Evolutionary conservation across 2,113 vertebrate genomes (phyloP).

Genomic region (Aythya baeri): DNA sequence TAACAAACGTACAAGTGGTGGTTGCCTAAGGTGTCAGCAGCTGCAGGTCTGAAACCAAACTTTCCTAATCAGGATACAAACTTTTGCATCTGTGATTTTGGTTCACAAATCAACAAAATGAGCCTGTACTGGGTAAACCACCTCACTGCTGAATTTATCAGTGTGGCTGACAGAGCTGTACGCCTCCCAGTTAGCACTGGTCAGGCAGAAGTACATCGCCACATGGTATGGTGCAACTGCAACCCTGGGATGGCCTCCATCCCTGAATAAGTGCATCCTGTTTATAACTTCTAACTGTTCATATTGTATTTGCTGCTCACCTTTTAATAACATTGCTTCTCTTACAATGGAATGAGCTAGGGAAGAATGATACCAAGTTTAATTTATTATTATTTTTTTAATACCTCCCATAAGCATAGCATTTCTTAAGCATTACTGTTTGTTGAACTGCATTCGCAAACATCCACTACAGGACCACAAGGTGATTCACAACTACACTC

Average conservation of each 20-base stretch:
- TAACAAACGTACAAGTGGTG: neutral
- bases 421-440: neutral
- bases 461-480: neutral
- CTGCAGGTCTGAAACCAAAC: neutral
- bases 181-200: neutral
- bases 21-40: neutral
- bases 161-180: neutral
- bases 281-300: neutral
- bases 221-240: neutral
- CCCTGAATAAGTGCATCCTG: neutral
- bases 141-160: neutral
- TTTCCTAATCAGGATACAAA: neutral
- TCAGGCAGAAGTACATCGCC: neutral
- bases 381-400: neutral
- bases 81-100: neutral
- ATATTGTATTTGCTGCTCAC: neutral
- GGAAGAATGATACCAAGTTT: neutral
- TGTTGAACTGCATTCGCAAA: constrained; percentile 7
- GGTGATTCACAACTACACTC: constrained; percentile 12
- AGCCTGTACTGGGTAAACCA: neutral
- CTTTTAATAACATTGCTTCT: neutral
- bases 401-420: neutral
- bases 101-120: neutral
- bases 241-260: neutral
- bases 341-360: neutral